A percentile compares a stretch with the other conserved stretches of the same genome.
phyloP scores from a whole-genome alignment of 1,140 invertebrate genomes.

The Harpegnathos saltator region DNA sequence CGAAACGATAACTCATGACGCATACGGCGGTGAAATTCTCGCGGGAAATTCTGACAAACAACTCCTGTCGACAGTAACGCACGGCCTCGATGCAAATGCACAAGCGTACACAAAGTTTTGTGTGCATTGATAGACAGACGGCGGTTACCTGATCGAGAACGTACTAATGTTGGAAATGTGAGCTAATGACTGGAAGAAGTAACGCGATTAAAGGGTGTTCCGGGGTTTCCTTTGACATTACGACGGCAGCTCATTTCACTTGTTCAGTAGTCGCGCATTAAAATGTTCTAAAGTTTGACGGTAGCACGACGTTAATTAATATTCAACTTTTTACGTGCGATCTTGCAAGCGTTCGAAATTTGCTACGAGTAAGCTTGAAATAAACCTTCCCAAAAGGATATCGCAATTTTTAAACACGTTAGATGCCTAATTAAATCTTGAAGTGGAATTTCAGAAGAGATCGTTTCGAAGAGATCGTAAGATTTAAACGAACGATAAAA shows the following conservation, averaged over 20 bases:
- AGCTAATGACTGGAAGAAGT: conserved; percentile 35
- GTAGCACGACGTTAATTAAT: too few species aligned
- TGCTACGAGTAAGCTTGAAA: too few species aligned
- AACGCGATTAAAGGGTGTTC: conserved; percentile 62
- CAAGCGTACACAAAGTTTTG: conserved; percentile 65
- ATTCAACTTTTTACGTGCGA: too few species aligned
- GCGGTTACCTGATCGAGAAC: conserved; percentile 22
- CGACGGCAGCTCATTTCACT: too few species aligned
- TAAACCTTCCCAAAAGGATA: too few species aligned
- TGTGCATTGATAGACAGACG: conserved; percentile 66
- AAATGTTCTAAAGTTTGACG: too few species aligned
- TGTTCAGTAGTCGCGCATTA: too few species aligned
- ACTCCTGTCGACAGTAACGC: conserved; percentile 64
- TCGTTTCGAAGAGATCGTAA: too few species aligned
- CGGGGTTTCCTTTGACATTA: not conserved
- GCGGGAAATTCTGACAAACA: conserved; percentile 74
- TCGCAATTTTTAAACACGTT: too few species aligned
- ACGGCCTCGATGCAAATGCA: conserved; percentile 70
- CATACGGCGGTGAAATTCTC: conserved; percentile 67
- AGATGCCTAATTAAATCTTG: too few species aligned
- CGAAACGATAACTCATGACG: conserved; percentile 68
- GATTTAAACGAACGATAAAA: conserved; percentile 1
- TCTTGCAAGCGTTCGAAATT: too few species aligned
- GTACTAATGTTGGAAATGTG: conserved; percentile 55
- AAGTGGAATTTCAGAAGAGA: too few species aligned